These are phyloP conservation scores for human (Homo sapiens) DNA, from an alignment of 2,113 vertebrate genomes.

Conservation along the genomic window DNA sequence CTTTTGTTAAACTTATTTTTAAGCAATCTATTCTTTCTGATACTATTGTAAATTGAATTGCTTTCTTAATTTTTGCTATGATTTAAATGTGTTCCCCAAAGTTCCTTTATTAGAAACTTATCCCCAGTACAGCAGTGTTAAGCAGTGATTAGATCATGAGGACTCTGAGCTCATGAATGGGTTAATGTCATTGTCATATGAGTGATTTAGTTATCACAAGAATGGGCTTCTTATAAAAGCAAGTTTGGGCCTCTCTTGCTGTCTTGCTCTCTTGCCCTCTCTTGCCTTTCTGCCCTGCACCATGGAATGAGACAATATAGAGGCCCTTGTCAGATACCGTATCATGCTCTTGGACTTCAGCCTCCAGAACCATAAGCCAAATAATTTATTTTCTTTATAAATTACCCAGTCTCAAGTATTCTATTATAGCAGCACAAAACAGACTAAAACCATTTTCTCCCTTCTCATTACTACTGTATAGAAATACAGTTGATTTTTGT, in stretches of 20 bases:
- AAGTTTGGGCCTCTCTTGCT: not conserved
- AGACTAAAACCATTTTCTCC: not conserved
- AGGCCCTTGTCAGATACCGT: not conserved
- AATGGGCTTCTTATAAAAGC: not conserved
- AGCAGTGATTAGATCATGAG: not conserved
- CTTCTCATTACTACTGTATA: not conserved
- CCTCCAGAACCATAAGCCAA: not conserved
- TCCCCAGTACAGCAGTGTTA: not conserved
- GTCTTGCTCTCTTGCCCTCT: not conserved
- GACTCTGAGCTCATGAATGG: not conserved
- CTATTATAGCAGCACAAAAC: not conserved
- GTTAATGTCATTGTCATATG: not conserved
- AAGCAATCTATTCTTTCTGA: not conserved
- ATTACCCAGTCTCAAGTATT: not conserved
- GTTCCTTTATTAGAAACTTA: not conserved
- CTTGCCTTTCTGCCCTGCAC: not conserved
- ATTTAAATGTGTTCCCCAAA: not conserved
- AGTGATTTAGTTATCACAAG: not conserved
- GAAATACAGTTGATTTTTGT: not conserved
- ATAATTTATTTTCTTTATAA: not conserved
- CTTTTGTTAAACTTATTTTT: not conserved
- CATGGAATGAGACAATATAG: not conserved
- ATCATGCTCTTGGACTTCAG: not conserved
- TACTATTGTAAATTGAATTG: not conserved
- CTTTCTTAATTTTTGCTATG: not conserved